Conservation (phyloP, 2,888 invertebrate genomes). For the Hypolimnas misippus region DNA sequence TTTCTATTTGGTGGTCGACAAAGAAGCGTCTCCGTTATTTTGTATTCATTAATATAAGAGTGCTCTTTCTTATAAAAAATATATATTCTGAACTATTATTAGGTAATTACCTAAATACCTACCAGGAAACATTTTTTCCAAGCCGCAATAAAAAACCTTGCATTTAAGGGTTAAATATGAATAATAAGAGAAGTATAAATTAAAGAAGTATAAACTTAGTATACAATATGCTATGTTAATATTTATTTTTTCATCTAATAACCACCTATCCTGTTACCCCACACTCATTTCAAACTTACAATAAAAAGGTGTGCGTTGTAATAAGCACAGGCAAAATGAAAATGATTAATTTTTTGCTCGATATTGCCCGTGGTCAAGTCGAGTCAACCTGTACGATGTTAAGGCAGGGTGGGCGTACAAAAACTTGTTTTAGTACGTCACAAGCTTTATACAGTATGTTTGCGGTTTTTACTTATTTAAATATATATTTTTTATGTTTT, state of each 20-base stretch:
- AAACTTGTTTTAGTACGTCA: slow-evolving; percentile 7
- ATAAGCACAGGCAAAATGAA: slow-evolving; percentile 13
- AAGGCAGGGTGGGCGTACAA: slow-evolving; percentile 14
- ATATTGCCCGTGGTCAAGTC: slow-evolving; percentile 16
- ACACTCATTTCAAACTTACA: not conserved
- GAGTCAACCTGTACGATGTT: slow-evolving; percentile 4
- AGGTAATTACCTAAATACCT: no score
- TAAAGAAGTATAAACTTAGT: not conserved
- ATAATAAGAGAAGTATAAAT: no score
- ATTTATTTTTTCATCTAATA: not conserved
- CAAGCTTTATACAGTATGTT: not conserved
- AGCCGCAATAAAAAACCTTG: no score
- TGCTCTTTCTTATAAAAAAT: no score
- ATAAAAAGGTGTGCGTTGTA: slow-evolving; percentile 6
- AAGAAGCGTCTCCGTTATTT: no score
- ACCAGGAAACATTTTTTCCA: no score
- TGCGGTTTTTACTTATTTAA: no score
- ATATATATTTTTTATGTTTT: not conserved
- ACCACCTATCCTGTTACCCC: not conserved
- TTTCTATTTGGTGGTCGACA: no score
- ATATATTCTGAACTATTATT: no score
- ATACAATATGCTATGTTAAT: not conserved
- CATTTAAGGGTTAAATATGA: no score
- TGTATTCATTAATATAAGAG: no score
- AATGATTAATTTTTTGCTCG: slow-evolving; percentile 11